These are phyloP conservation scores for Serranus cabrilla DNA, from an alignment of 2,797 vertebrate genomes.

Conservation along the genomic window DNA sequence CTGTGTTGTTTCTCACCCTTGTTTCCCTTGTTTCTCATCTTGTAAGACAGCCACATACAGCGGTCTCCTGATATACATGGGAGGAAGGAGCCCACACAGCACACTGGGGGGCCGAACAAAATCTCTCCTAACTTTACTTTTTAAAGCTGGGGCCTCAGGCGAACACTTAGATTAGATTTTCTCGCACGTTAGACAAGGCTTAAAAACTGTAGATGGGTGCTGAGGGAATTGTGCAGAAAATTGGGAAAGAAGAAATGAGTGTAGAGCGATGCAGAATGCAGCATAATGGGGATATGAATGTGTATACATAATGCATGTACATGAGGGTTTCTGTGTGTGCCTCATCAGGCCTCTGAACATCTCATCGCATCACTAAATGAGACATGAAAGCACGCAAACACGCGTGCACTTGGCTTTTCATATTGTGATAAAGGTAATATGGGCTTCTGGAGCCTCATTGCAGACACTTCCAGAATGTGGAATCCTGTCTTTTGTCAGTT, in stretches of 20 bases:
- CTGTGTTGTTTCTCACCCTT: background rate
- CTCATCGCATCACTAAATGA: slow-evolving; percentile 3
- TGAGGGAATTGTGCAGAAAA: slow-evolving; percentile 22
- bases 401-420: background rate
- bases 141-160: slow-evolving; percentile 31
- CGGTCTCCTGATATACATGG: background rate
- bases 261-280: background rate
- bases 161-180: slow-evolving; percentile 22
- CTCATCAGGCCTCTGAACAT: background rate
- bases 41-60: background rate
- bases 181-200: slow-evolving; percentile 1
- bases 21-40: slow-evolving; percentile 26
- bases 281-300: slow-evolving; percentile 24
- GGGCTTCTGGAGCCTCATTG: no score
- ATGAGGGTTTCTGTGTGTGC: background rate
- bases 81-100: slow-evolving; percentile 18
- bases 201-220: slow-evolving; percentile 24
- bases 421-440: slow-evolving; percentile 2
- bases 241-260: slow-evolving; percentile 12
- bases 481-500: no score
- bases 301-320: slow-evolving; percentile 34
- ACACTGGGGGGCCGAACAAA: slow-evolving; percentile 25
- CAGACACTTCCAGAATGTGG: no score
- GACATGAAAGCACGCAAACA: background rate
- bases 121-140: slow-evolving; percentile 46